Evolutionary conservation across 1,140 invertebrate species (phyloP), one percentile per base, ranked within the genome.

Genomic region (Caerostris darwini): DNA sequence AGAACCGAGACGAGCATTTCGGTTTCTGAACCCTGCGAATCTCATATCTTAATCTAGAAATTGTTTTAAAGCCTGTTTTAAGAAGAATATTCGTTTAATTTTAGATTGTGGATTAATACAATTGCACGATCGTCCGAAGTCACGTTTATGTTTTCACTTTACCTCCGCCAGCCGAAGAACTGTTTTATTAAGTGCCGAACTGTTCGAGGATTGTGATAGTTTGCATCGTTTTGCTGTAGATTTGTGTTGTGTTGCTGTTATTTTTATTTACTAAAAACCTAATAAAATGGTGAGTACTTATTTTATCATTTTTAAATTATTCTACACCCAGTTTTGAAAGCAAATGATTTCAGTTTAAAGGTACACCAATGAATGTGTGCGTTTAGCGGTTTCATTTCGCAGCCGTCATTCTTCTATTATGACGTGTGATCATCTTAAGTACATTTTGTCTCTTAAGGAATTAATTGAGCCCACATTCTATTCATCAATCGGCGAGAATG

Each of bases 191-290:
- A 56, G 50, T 89, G 34, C 4, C 56, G 89, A 81, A 54, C 56
- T 59, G 56, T 90, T 57, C 89, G 53, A 83, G 17, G 82, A 83
- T 83, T 81, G 89, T 90, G 89, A 58, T 90, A 58, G 54, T 56
- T 81, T 81, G 82, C 89, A 17, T 50, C 89, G 89, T 53, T 77
- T 83, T 81, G 71, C 71, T 81, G 89, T 81, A 90, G 89, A 77
- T 90, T 90, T 90, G 89, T 90, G 89, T 90, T 90, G 89, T 90
- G 89, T 90, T 90, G 69, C 89, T 90, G 89, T 90, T 90, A 67
- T 90, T 67, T 90, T 34, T 83, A 81, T 90, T 90, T 90, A 77
- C 54, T 83, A 83, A 83, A 54, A 90, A 77, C 58, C 53, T 58
- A 53, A 81, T 57, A 90, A 53, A 90, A 90, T 90, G 89, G 89